Evolutionary conservation across 1,140 invertebrate species (phyloP).

Genomic region (Portunus trituberculatus): DNA sequence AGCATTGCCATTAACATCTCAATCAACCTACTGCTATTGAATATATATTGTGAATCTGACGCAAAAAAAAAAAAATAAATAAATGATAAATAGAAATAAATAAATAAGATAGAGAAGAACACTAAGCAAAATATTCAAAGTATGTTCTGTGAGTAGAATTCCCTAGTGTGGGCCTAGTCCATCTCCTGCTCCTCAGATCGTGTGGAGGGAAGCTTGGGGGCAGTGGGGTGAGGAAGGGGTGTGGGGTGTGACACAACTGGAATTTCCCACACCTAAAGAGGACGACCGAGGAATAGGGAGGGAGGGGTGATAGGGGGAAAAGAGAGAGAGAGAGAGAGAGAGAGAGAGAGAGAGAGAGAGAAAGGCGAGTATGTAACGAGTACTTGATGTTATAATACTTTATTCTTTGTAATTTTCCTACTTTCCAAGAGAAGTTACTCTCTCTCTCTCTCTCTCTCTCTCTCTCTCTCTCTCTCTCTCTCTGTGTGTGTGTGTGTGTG

Average conservation of each 20-base stretch:
- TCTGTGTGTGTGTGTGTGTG: conserved; percentile 7
- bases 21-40: too few relatives aligned
- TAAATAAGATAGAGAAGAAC: too few relatives aligned
- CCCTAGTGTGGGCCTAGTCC: too few relatives aligned
- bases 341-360: too few relatives aligned
- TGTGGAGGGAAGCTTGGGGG: not conserved
- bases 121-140: too few relatives aligned
- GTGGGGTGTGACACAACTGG: not conserved
- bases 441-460: not conserved
- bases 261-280: not conserved
- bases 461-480: not conserved
- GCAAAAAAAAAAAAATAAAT: too few relatives aligned
- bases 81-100: too few relatives aligned
- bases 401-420: not conserved
- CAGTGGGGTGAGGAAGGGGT: not conserved
- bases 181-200: too few relatives aligned
- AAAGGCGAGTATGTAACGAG: not conserved
- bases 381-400: not conserved
- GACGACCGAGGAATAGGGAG: not conserved
- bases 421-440: too few relatives aligned
- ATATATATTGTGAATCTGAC: too few relatives aligned
- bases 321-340: not conserved
- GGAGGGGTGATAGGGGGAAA: not conserved
- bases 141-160: too few relatives aligned
- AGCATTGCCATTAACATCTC: too few relatives aligned